These are phyloP conservation scores for Actias luna DNA, from an alignment of 2,888 invertebrate genomes.

Conservation along the genomic window DNA sequence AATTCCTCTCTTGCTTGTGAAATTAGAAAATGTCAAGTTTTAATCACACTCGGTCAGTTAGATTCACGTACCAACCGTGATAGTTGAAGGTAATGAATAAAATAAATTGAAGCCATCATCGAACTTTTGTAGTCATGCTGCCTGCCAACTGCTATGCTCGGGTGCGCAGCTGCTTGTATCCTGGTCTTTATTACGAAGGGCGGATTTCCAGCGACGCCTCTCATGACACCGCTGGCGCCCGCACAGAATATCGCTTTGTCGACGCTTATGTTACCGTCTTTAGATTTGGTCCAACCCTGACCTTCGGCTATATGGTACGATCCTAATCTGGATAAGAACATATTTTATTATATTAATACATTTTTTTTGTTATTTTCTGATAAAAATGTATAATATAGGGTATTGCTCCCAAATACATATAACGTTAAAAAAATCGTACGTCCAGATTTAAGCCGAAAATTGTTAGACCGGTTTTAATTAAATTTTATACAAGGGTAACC, in stretches of 20 bases:
- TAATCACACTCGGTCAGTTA: too few relatives aligned
- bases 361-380: too few relatives aligned
- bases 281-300: conserved; percentile 73
- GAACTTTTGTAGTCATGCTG: conserved; percentile 87
- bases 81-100: not conserved
- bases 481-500: too few relatives aligned
- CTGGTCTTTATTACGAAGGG: conserved; percentile 90
- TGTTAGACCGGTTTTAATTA: too few relatives aligned
- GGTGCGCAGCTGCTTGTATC: conserved; percentile 87
- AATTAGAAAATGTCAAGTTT: too few relatives aligned
- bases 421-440: too few relatives aligned
- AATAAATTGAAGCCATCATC: not conserved
- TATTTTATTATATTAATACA: not conserved
- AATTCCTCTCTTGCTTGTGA: too few relatives aligned
- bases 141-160: conserved; percentile 90
- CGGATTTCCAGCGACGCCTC: conserved; percentile 88
- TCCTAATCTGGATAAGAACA: conserved; percentile 75
- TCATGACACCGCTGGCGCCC: conserved; percentile 83
- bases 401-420: too few relatives aligned
- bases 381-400: too few relatives aligned
- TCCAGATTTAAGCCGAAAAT: too few relatives aligned
- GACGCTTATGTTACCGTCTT: conserved; percentile 58
- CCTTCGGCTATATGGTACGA: conserved; percentile 84
- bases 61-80: too few relatives aligned
- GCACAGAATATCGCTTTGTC: conserved; percentile 65